Evolutionary conservation across 30 jellyfish, hydroid and myxozoan species (phyloP), one percentile per base, ranked within the genome.

Genomic region (Aurelia aurita complex sp. Pacific): DNA sequence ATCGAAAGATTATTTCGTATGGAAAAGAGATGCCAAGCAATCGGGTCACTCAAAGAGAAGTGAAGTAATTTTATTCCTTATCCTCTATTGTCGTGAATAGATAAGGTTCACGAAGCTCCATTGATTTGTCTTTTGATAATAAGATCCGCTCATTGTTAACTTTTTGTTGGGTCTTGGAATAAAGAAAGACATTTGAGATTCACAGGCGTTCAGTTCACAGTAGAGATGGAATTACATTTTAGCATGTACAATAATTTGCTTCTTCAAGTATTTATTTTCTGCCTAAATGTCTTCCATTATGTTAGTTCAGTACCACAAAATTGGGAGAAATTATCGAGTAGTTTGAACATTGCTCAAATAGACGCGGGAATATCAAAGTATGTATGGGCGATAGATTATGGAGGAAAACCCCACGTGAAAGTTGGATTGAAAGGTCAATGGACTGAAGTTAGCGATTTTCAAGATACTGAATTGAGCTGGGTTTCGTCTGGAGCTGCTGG

Each of bases 401-500:
- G 40, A 64, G 96, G 96, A 46, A 88, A 88, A 36, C 75, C 96
- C 71, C 87, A 66, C 91, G 87, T 78, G 67, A 73, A 82, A 53
- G 70, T 35, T 69, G 91, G 85, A 12, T 72, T 82, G 78, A 82
- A 71, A 61, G 85, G 77, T 75, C 79, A 82, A 35, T 79, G 88
- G 89, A 69, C 62, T n/a, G 74, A 59, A 60, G 91, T 88, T 11
- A 65, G 59, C 34, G 77, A 69, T 62, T 82, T 64, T 23, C 63
- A 71, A 66, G 66, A 50, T 15, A 42, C 50, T 32, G 55, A 82
- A 13, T 62, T 94, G 74, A 40, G 83, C 66, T 85, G 90, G 85
- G 86, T 94, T 69, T 83, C 98, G 60, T 63, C 96, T 74, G 98
- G 98, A 10, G 96, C 88, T 43, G 89, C 92, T 34, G 98, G 98